These are phyloP conservation scores for Pharmacophagus antenor DNA, from an alignment of 2,888 invertebrate species.

Conservation along the genomic window DNA sequence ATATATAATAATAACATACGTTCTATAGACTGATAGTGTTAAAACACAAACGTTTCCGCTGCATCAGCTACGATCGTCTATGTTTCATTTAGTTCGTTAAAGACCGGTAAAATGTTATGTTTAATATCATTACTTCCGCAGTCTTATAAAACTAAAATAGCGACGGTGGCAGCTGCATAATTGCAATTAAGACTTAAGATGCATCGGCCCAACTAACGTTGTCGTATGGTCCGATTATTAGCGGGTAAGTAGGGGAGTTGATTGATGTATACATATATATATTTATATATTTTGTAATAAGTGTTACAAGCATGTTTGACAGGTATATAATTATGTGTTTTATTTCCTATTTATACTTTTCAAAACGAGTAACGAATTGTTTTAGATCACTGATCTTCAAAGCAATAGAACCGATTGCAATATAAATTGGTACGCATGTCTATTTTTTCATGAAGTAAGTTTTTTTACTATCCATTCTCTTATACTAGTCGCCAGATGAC, in stretches of 20 bases:
- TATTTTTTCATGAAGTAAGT: too few relatives aligned
- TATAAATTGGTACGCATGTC: too few relatives aligned
- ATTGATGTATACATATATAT: neutral
- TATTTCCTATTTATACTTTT: too few relatives aligned
- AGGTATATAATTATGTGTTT: too few relatives aligned
- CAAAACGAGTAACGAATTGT: too few relatives aligned
- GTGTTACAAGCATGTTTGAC: too few relatives aligned
- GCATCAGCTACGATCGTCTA: slow-evolving; percentile 11
- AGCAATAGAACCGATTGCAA: too few relatives aligned
- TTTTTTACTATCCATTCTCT: too few relatives aligned
- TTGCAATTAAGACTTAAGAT: slow-evolving; percentile 12
- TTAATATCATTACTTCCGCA: slow-evolving; percentile 25
- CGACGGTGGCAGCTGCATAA: slow-evolving; percentile 3
- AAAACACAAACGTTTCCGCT: slow-evolving; percentile 12
- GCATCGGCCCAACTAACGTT: neutral
- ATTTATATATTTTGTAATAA: neutral
- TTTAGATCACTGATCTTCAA: too few relatives aligned
- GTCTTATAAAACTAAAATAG: slow-evolving; percentile 17
- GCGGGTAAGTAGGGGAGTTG: neutral
- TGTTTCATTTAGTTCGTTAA: slow-evolving; percentile 26
- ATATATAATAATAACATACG: neutral
- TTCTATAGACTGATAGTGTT: slow-evolving; percentile 6
- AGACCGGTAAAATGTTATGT: slow-evolving; percentile 20
- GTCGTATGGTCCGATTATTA: neutral
- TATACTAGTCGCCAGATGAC: too few relatives aligned